A percentile compares a stretch with the other conserved stretches of the same genome.
Evolutionary conservation across 2,113 vertebrate genomes (phyloP).

Genomic region (Toxostoma redivivum): DNA sequence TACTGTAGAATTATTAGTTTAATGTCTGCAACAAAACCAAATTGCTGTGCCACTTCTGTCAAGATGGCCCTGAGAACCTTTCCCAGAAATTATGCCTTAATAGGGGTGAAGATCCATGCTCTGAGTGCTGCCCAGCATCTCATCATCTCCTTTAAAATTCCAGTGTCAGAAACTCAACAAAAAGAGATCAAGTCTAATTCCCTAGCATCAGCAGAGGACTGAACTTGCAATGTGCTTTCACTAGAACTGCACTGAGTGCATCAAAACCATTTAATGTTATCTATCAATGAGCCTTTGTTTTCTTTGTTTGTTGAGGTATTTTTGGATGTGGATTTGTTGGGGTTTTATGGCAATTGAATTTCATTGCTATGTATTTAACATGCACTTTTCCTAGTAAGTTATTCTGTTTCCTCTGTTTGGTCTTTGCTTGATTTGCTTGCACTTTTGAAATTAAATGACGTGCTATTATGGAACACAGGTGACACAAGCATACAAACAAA

Average conservation of each 20-base stretch:
- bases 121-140: background rate
- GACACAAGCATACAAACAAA: background rate
- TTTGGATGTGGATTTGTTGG: background rate
- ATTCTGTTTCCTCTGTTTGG: conserved; percentile 6
- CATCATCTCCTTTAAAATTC: background rate
- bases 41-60: background rate
- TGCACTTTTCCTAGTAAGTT: background rate
- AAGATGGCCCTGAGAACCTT: background rate
- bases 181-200: background rate
- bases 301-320: background rate
- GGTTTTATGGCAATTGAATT: background rate
- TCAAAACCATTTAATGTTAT: background rate
- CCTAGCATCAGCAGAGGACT: background rate
- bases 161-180: background rate
- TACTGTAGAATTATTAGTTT: background rate
- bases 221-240: background rate
- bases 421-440: background rate
- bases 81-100: background rate
- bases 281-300: background rate
- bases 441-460: conserved; percentile 31
- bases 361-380: background rate
- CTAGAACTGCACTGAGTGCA: background rate
- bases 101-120: background rate
- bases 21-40: background rate
- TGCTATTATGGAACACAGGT: background rate